Percentiles rank a stretch among this genome's conserved stretches.
Evolutionary conservation across 2,888 invertebrate genomes (phyloP).

Genomic region (Caenorhabditis sp.): DNA sequence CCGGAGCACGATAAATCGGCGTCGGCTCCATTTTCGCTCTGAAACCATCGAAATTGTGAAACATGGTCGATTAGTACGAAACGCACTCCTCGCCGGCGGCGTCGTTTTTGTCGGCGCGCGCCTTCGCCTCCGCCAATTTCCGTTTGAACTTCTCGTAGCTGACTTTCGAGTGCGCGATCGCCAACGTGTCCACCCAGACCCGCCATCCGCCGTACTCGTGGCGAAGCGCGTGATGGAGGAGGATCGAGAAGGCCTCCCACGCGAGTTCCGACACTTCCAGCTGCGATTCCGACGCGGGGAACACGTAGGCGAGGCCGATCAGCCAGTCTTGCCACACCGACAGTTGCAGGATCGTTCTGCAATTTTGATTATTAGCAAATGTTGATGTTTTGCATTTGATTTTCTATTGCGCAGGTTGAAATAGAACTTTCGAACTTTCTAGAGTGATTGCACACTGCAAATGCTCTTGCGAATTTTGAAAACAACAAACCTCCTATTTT

Average conservation of each 20-base stretch:
- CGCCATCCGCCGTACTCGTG: slow-evolving; percentile 99
- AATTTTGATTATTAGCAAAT: no score
- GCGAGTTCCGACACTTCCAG: slow-evolving; percentile 95
- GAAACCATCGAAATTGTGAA: background rate
- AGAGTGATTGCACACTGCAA: no score
- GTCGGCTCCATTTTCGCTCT: slow-evolving; percentile 83
- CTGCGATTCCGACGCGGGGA: slow-evolving; percentile 84
- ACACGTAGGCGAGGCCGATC: slow-evolving; percentile 94
- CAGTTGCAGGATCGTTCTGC: slow-evolving; percentile 94
- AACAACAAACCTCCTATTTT: slow-evolving; percentile 87
- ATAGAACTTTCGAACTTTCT: background rate
- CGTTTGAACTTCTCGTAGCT: slow-evolving; percentile 95
- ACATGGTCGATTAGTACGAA: no score
- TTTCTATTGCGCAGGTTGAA: no score
- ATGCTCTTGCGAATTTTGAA: no score
- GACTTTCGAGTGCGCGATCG: slow-evolving; percentile 98
- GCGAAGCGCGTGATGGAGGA: slow-evolving; percentile 98
- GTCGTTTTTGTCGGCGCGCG: slow-evolving; percentile 18
- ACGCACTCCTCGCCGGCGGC: slow-evolving; percentile 29
- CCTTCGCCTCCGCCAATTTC: slow-evolving; percentile 35
- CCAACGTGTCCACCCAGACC: slow-evolving; percentile 99
- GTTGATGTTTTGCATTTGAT: no score
- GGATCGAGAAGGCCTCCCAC: slow-evolving; percentile 95
- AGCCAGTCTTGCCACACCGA: slow-evolving; percentile 99
- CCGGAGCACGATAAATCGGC: slow-evolving; percentile 98